phyloP scores from a whole-genome alignment of 2,113 vertebrate genomes.

The Budorcas taxicolor region DNA sequence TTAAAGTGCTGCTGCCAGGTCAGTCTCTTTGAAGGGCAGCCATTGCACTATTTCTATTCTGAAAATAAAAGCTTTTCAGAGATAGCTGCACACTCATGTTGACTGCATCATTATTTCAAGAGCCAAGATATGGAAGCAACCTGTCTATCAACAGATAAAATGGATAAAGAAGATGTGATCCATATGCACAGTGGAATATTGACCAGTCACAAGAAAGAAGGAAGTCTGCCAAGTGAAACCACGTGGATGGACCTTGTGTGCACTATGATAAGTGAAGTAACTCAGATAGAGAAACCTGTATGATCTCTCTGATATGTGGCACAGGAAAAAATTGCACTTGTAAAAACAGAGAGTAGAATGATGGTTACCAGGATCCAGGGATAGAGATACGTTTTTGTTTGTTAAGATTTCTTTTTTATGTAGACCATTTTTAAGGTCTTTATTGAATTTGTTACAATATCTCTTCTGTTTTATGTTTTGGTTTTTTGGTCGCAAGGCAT shows the following conservation, averaged over 20 bases:
- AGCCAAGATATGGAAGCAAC: background rate
- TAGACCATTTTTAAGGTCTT: background rate
- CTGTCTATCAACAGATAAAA: background rate
- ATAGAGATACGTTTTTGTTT: background rate
- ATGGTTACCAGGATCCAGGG: background rate
- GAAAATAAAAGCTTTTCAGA: background rate
- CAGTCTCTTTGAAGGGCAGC: background rate
- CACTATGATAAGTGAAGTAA: background rate
- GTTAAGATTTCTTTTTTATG: background rate
- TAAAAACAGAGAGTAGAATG: background rate
- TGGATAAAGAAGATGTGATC: background rate
- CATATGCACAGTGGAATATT: background rate
- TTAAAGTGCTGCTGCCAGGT: background rate
- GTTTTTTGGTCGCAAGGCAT: background rate
- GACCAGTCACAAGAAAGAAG: background rate
- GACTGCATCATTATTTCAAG: background rate
- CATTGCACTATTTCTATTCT: background rate
- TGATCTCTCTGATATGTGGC: background rate
- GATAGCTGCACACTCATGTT: background rate
- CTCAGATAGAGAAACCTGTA: background rate
- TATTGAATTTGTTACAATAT: background rate
- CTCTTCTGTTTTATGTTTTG: background rate
- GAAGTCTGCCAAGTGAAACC: background rate
- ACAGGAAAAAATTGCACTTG: background rate
- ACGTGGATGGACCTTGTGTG: background rate